phyloP scores from a whole-genome alignment of 2,113 vertebrate genomes.

The Ciconia stormi region DNA sequence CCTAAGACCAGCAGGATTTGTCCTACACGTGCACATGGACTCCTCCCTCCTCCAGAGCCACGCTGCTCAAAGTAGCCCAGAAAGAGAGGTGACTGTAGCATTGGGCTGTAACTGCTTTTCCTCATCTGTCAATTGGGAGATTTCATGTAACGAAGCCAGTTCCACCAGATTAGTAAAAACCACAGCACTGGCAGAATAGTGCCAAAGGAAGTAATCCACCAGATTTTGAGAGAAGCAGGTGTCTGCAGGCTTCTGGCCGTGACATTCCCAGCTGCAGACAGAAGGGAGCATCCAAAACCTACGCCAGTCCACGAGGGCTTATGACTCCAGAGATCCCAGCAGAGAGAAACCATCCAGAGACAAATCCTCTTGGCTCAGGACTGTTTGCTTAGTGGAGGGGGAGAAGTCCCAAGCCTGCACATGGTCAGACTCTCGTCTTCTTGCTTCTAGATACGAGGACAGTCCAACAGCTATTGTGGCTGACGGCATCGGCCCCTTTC shows the following conservation, averaged over 20 bases:
- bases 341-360: not conserved
- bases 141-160: rapidly evolving
- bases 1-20: not conserved
- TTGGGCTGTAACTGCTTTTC: not conserved
- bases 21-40: rapidly evolving
- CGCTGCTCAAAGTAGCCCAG: not conserved
- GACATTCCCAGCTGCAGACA: not conserved
- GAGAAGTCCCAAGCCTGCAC: not conserved
- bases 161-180: not conserved
- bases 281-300: not conserved
- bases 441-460: rapidly evolving
- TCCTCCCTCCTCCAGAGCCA: not conserved
- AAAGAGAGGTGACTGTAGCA: not conserved
- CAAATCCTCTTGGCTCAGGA: not conserved
- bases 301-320: not conserved
- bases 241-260: not conserved
- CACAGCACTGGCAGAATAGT: rapidly evolving
- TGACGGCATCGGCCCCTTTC: rapidly evolving
- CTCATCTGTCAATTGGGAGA: rapidly evolving
- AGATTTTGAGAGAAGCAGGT: not conserved
- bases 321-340: not conserved
- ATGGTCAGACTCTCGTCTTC: rapidly evolving
- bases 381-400: not conserved
- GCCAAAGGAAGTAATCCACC: not conserved
- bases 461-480: not conserved